phyloP scores from a whole-genome alignment of 2,888 invertebrate genomes.

The Drosophila macrospina region DNA sequence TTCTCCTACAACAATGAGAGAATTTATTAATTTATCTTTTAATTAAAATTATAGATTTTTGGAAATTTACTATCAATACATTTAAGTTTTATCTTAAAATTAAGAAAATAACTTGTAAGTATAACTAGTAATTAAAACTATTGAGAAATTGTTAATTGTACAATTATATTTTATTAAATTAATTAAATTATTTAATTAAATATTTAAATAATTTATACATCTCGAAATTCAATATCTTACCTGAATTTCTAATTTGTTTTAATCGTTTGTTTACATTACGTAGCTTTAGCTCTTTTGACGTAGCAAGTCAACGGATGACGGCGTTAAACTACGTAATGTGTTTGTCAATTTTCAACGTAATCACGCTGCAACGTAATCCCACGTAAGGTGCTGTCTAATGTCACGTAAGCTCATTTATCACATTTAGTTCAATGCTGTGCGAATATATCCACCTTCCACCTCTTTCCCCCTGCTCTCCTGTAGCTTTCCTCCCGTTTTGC shows the following conservation, averaged over 20 bases:
- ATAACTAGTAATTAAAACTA: no score
- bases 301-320: background rate
- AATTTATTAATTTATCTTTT: background rate
- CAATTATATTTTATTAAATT: no score
- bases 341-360: constrained; percentile 53
- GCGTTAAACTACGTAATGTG: constrained; percentile 46
- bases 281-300: background rate
- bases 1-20: background rate
- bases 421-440: constrained; percentile 31
- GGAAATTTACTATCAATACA: background rate
- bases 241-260: background rate
- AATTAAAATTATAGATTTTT: background rate
- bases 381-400: constrained; percentile 68
- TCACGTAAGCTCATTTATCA: constrained; percentile 70
- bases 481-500: no score
- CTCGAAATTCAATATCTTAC: no score
- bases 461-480: background rate
- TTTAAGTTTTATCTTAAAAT: background rate
- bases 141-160: no score
- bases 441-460: background rate
- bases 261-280: background rate
- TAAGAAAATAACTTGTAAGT: no score
- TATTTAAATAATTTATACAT: no score
- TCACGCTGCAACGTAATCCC: constrained; percentile 52
- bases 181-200: no score